These are phyloP conservation scores for Nixonia krombeini DNA, from an alignment of 1,140 invertebrate genomes.

Conservation along the genomic window DNA sequence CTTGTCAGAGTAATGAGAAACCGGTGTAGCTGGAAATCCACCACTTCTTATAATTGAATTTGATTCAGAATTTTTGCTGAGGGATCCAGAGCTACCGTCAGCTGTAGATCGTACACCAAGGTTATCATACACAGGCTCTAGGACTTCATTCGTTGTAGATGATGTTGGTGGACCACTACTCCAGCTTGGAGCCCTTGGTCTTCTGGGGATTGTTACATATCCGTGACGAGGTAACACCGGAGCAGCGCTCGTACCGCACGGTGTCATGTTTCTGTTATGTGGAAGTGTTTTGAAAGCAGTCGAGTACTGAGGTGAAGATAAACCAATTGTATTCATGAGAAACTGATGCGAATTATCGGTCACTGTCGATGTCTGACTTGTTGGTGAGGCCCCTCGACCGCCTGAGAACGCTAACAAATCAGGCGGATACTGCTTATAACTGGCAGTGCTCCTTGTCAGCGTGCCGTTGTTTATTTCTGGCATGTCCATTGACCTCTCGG, in stretches of 20 bases:
- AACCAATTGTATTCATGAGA: conserved; percentile 54
- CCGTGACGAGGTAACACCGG: conserved; percentile 79
- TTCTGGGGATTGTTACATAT: conserved; percentile 87
- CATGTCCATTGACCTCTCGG: conserved; percentile 39
- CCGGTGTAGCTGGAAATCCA: conserved; percentile 74
- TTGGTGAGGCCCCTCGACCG: conserved; percentile 71
- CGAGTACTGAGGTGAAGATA: conserved; percentile 49
- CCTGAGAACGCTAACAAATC: conserved; percentile 85
- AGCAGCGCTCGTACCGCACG: conserved; percentile 75
- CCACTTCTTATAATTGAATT: conserved; percentile 63
- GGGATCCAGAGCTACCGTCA: conserved; percentile 84
- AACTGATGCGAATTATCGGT: conserved; percentile 76
- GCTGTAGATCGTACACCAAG: conserved; percentile 86
- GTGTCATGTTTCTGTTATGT: conserved; percentile 80
- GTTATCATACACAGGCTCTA: conserved; percentile 88
- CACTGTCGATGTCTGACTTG: conserved; percentile 82
- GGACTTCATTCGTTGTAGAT: conserved; percentile 66
- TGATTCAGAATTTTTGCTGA: conserved; percentile 76
- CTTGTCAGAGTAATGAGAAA: conserved; percentile 62
- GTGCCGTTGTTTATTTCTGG: conserved; percentile 59
- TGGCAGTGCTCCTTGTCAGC: conserved; percentile 65
- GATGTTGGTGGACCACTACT: conserved; percentile 76
- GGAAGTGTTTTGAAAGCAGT: conserved; percentile 78
- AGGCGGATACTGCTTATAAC: conserved; percentile 80
- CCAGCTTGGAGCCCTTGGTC: conserved; percentile 87